A percentile compares a stretch with the other conserved stretches of the same genome.
These are phyloP conservation scores for Phengaris alcon DNA, from an alignment of 2,888 invertebrate genomes.

Conservation along the genomic window DNA sequence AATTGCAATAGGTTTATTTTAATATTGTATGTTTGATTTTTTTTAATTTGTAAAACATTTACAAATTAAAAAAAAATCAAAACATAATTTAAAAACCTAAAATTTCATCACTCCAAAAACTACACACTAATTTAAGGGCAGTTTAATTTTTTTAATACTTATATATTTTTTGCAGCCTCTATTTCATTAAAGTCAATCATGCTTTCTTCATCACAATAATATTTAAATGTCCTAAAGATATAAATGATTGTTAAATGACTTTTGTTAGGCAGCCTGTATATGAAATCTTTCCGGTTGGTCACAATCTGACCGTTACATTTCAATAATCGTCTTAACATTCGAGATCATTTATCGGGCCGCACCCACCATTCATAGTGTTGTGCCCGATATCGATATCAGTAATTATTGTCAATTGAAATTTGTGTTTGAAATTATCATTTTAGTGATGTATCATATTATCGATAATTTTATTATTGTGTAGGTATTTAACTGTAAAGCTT, in stretches of 20 bases:
- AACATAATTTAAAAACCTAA: too few relatives aligned
- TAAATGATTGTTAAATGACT: background rate
- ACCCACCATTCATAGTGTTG: constrained; percentile 64
- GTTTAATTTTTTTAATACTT: too few relatives aligned
- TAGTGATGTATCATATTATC: background rate
- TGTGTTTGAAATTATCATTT: background rate
- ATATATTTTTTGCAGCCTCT: too few relatives aligned
- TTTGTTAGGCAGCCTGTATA: constrained; percentile 45
- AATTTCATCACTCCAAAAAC: too few relatives aligned
- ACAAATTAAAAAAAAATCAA: too few relatives aligned
- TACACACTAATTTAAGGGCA: too few relatives aligned
- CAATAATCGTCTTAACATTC: constrained; percentile 79
- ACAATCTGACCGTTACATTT: constrained; percentile 80
- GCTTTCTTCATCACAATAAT: too few relatives aligned
- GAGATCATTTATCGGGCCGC: constrained; percentile 74
- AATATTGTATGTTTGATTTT: too few relatives aligned
- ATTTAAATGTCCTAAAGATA: background rate
- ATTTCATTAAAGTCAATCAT: too few relatives aligned
- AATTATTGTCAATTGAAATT: constrained; percentile 18
- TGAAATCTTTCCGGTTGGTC: constrained; percentile 69
- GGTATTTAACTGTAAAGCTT: background rate
- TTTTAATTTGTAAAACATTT: too few relatives aligned
- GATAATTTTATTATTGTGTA: background rate
- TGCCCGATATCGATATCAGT: constrained; percentile 18
- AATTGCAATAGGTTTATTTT: too few relatives aligned